Base-by-base conservation (phyloP, 2,113 vertebrate species). In the Amia ocellicauda region DNA sequence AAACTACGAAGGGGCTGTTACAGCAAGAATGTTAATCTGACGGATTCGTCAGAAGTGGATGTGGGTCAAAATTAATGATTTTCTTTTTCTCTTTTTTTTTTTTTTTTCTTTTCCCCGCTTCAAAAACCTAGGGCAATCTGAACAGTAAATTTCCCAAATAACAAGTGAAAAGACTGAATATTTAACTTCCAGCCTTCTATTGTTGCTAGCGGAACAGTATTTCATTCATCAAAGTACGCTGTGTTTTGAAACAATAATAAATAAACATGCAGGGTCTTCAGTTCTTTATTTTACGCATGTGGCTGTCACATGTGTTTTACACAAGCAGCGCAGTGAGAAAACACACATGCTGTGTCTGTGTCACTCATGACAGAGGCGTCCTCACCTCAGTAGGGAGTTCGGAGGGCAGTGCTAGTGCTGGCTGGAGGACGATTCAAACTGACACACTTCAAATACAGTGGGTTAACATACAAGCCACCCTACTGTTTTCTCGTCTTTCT, bases 21-120 rank as follows among this genome's bases (percentile, higher is more conserved):
- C 29, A 43, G 16, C 24, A 36, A 31, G 5, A 58, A 24, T 47
- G 20, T 56, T 61, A 61, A 61, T 69, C 58, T 45, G 27, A 31
- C 14, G 24, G 36, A 55, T 69, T 64, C 19, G 58, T 64, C 42
- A 52, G 31, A 43, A 60, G 29, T 64, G 49, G 49, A 71, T 71
- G 57, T 71, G 49, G 69, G 64, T 59, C 69, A 64, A 55, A 54
- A 55, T 63, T 59, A 50, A 55, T 51, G 54, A 54, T 40, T 64
- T 66, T 17, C 22, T 23, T 50, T 22, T 49, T 9, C 3, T 36
- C 28, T 5, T 61, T 20, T 42, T 40, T 27, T n/a, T n/a, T n/a
- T n/a, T n/a, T n/a, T n/a, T n/a, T n/a, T n/a, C n/a, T n/a, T n/a
- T n/a, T n/a, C n/a, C n/a, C n/a, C n/a, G 31, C 31, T 36, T 36